Base-by-base conservation (phyloP, 2,888 invertebrate species). In the Himalopsyche kuldschensis region DNA sequence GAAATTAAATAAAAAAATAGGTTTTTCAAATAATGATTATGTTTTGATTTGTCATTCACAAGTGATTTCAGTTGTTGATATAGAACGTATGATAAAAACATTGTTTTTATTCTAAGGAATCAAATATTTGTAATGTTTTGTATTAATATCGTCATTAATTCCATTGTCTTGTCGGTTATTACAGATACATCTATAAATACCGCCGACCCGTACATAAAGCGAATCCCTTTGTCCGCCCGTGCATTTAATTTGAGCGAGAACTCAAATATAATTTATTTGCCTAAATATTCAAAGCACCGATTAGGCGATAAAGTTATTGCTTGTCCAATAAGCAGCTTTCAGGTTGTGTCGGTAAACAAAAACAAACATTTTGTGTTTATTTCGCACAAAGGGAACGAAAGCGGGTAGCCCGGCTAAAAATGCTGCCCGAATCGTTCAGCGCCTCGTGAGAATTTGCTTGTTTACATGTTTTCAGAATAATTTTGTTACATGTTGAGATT, bases 301-400 rank as follows among this genome's bases (percentile, higher is more conserved):
- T 76, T 76, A 76, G 41, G 76, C 76, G 76, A 76, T 76, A 76
- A 76, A 76, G 76, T 76, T 76, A 76, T 35, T 76, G 76, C 76
- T 41, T 76, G 76, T 31, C 76, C 76, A 76, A 41, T 32, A 35
- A 76, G 41, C 32, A 35, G 76, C 32, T 76, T 76, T 32, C 17
- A 35, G 17, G 41, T 76, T 35, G 35, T 35, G 76, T 41, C 76
- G 32, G 35, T 24, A 35, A 76, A 76, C 32, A 32, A 76, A 76
- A 76, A 76, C 76, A 76, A 76, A 76, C 32, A 76, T 76, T 76
- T 76, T 76, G 76, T 76, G 76, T 76, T 76, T 76, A 41, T 32
- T 76, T 76, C 76, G 76, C 76, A 76, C n/a, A 76, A 76, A 69
- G 69, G 30, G 24, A 69, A 69, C 15, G 69, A 24, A 69, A 27